phyloP scores from a whole-genome alignment of 2,888 invertebrate species.

The Volucella bombylans region DNA sequence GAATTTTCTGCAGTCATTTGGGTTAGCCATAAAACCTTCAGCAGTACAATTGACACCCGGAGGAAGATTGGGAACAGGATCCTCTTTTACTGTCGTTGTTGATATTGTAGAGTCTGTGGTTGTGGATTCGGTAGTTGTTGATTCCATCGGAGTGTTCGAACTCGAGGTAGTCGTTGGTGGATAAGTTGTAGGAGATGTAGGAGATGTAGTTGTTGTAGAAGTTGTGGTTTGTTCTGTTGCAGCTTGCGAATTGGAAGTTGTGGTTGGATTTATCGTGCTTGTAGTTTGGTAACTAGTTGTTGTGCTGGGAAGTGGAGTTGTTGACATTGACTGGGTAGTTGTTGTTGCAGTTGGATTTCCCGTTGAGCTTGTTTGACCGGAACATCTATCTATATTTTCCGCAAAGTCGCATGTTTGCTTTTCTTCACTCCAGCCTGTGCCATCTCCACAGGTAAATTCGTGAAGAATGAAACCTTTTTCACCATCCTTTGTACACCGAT shows the following conservation, averaged over 20 bases:
- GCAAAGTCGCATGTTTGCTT: slow-evolving; percentile 81
- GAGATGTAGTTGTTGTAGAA: too few species aligned
- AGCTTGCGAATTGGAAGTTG: background rate
- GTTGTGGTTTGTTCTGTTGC: background rate
- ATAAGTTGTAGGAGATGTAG: slow-evolving; percentile 16
- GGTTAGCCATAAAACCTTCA: slow-evolving; percentile 86
- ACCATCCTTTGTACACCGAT: slow-evolving; percentile 86
- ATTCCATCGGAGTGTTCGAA: slow-evolving; percentile 48
- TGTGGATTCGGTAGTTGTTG: slow-evolving; percentile 74
- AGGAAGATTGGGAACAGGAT: slow-evolving; percentile 77
- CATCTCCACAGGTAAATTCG: slow-evolving; percentile 86
- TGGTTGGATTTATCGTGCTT: slow-evolving; percentile 10
- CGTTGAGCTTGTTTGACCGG: slow-evolving; percentile 52
- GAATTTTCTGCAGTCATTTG: slow-evolving; percentile 86
- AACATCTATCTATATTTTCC: slow-evolving; percentile 79
- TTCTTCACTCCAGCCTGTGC: slow-evolving; percentile 85
- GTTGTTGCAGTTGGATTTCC: slow-evolving; percentile 49
- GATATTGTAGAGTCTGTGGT: slow-evolving; percentile 73
- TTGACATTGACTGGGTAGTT: slow-evolving; percentile 39
- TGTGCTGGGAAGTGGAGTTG: slow-evolving; percentile 42
- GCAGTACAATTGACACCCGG: slow-evolving; percentile 83
- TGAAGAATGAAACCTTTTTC: slow-evolving; percentile 85
- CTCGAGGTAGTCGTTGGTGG: slow-evolving; percentile 42
- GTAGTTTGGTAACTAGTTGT: background rate
- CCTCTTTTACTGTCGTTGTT: slow-evolving; percentile 45